Conservation (phyloP, 2,888 invertebrate genomes). For the Temnothorax rugatulus region DNA sequence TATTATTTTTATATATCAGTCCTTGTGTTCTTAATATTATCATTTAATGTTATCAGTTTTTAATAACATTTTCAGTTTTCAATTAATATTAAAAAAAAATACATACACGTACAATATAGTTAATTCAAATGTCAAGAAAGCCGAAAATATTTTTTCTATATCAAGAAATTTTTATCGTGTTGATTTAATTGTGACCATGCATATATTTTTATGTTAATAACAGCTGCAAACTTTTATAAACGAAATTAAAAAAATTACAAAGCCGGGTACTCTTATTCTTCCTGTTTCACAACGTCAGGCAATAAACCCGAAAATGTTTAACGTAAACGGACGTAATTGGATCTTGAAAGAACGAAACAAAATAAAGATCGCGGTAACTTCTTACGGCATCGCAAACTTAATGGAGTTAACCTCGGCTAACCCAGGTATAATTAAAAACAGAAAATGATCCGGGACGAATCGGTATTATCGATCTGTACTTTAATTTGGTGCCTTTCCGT, state of each 20-base stretch:
- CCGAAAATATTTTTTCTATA: neutral
- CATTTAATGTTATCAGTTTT: neutral
- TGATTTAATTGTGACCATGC: neutral
- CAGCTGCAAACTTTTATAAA: neutral
- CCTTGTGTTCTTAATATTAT: neutral
- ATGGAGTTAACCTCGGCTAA: conserved; percentile 82
- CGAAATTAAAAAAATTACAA: neutral
- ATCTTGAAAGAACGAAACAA: conserved; percentile 72
- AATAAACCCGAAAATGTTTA: conserved; percentile 64
- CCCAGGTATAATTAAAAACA: conserved; percentile 82
- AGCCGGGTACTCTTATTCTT: neutral
- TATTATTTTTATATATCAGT: too few relatives aligned
- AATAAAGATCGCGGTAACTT: conserved; percentile 73
- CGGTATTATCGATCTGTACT: conserved; percentile 78
- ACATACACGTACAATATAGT: neutral
- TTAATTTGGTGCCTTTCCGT: conserved; percentile 38
- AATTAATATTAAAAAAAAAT: neutral
- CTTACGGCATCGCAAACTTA: conserved; percentile 72
- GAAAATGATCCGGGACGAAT: conserved; percentile 81
- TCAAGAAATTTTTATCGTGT: neutral
- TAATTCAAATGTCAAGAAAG: neutral
- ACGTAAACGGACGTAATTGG: conserved; percentile 76
- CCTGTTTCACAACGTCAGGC: neutral
- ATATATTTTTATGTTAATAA: neutral
- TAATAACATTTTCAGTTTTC: neutral